Percentiles rank a stretch among this genome's conserved stretches.
phyloP scores from a whole-genome alignment of 2,888 invertebrate genomes.

The Lochmaea crataegi region DNA sequence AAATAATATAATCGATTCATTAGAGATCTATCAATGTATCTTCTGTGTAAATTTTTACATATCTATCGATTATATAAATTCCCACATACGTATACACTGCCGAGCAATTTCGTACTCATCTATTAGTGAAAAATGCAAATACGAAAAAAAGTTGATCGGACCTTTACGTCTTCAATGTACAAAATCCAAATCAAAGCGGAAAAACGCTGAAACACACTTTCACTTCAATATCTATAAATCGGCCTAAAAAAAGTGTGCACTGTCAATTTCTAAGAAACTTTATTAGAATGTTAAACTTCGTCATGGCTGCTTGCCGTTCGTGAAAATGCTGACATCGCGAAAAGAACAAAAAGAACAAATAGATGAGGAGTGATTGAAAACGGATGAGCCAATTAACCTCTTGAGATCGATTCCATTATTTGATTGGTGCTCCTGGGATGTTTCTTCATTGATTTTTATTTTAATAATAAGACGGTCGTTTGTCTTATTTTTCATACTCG shows the following conservation, averaged over 20 bases:
- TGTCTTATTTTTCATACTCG: background rate
- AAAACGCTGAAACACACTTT: background rate
- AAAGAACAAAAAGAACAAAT: slow-evolving; percentile 23
- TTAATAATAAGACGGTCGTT: background rate
- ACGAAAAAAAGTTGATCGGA: background rate
- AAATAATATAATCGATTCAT: too few relatives aligned
- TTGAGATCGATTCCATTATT: slow-evolving; percentile 24
- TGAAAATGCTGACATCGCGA: slow-evolving; percentile 24
- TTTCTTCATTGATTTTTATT: slow-evolving; percentile 35
- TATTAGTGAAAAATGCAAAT: too few relatives aligned
- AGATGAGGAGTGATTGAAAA: slow-evolving; percentile 31
- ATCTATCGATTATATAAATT: too few relatives aligned
- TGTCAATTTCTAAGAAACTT: slow-evolving; percentile 36
- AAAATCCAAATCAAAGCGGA: background rate
- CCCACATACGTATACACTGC: too few relatives aligned
- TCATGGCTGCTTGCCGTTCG: slow-evolving; percentile 9
- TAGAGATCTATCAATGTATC: too few relatives aligned
- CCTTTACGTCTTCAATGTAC: background rate
- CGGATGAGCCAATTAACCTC: slow-evolving; percentile 27
- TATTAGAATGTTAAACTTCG: slow-evolving; percentile 19
- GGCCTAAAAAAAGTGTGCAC: background rate
- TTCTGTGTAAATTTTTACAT: too few relatives aligned
- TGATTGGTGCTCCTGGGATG: slow-evolving; percentile 39
- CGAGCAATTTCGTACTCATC: too few relatives aligned
- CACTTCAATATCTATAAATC: background rate